Percentiles rank a stretch among this genome's conserved stretches.
Conservation (phyloP, 1,140 invertebrate species). For the Holotrichia oblita region DNA sequence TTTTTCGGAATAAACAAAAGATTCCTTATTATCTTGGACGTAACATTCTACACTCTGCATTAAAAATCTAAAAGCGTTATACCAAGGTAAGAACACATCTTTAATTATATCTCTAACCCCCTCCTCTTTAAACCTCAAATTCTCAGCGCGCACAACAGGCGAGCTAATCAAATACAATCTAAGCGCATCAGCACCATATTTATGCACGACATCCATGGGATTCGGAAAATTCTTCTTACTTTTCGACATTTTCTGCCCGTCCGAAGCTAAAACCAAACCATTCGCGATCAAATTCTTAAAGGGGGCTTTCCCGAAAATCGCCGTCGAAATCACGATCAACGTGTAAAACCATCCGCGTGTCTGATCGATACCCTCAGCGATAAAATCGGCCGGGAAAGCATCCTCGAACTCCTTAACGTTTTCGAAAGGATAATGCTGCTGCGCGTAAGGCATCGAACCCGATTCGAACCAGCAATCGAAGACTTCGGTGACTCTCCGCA, state of each 20-base stretch:
- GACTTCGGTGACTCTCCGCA: conserved; percentile 91
- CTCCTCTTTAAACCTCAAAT: conserved; percentile 96
- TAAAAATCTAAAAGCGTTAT: conserved; percentile 97
- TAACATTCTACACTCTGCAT: conserved; percentile 91
- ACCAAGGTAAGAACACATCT: conserved; percentile 99
- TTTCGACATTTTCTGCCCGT: conserved; percentile 99
- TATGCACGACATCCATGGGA: conserved; percentile 89
- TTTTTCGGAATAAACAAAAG: conserved; percentile 73
- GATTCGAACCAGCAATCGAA: conserved; percentile 99
- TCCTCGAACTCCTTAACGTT: conserved; percentile 91
- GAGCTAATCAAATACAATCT: conserved; percentile 98
- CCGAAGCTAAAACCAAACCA: conserved; percentile 92
- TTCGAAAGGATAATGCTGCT: conserved; percentile 97
- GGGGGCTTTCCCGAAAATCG: conserved; percentile 95
- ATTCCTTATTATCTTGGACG: conserved; percentile 73
- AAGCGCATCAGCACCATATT: conserved; percentile 97
- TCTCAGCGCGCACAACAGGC: conserved; percentile 97
- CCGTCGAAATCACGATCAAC: conserved; percentile 93
- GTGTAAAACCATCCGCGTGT: conserved; percentile 98
- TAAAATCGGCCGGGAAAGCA: conserved; percentile 98
- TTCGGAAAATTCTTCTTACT: conserved; percentile 99
- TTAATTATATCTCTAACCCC: conserved; percentile 95
- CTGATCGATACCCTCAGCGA: conserved; percentile 99
- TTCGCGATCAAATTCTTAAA: conserved; percentile 98
- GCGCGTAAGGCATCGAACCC: conserved; percentile 99